Evolutionary conservation across 1,140 invertebrate species (phyloP), one percentile per base, ranked within the genome.

Genomic region (Drosophila navojoa): DNA sequence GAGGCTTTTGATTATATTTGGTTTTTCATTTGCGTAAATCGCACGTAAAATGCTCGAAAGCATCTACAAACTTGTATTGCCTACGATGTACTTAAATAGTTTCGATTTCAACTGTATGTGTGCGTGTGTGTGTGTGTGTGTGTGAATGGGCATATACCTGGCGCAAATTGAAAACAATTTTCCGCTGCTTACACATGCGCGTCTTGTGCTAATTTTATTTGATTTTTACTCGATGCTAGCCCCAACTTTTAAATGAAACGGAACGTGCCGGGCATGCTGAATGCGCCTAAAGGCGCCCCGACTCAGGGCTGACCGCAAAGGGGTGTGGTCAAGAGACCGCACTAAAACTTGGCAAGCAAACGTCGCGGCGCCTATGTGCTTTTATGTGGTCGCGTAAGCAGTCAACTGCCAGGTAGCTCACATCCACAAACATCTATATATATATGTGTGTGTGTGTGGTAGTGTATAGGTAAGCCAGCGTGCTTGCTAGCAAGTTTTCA

Each of bases 181-280:
- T 71, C 72, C 62, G 57, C 54, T 58, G 53, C 57, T 84, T 77
- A 66, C 67, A 57, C 69, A 80, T 47, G 32, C 69, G 54, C 60
- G 70, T 63, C 69, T 54, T 55, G 53, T 52, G 61, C 82, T 86
- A 87, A 86, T 86, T 86, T 62, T 81, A 86, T 86, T 87, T 87
- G 76, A 86, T 76, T 87, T 86, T 76, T 70, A 76, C 76, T 53
- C 61, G 68, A 55, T 44, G 70, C 5, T 16, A 38, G 68, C 66
- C 25, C 66, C 25, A 81, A 81, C 75, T 86, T 86, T 87, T 76
- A 79, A 87, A 79, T 77, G 67, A 86, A 87, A 76, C 55, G 49
- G 29, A 61, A 87, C 81, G 82, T 86, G 81, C 60, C 61, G 7
- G 53, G 82, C 71, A 86, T 86, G 40, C 60, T 29, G 63, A 73